Percentiles rank a stretch among this genome's conserved stretches.
These are phyloP conservation scores for Thelohanellus kitauei DNA, from an alignment of 30 jellyfish, hydroid and myxozoan species.

Conservation along the genomic window DNA sequence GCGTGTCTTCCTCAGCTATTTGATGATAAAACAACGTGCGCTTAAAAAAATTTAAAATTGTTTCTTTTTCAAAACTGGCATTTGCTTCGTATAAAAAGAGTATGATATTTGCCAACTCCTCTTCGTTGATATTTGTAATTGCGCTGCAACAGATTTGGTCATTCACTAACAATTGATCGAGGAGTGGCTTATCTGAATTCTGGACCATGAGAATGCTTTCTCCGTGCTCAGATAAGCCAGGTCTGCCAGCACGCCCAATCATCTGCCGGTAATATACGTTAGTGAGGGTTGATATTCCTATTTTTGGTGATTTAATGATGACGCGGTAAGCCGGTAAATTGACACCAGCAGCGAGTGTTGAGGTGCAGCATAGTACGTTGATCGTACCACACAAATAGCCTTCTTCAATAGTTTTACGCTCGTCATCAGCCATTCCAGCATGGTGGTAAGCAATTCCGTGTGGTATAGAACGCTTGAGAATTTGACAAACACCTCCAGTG, in stretches of 20 bases:
- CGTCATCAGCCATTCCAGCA: constrained; percentile 66
- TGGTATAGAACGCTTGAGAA: constrained; percentile 26
- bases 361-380: constrained; percentile 63
- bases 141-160: too few species aligned
- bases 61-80: too few species aligned
- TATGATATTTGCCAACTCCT: too few species aligned
- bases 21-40: too few species aligned
- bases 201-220: constrained; percentile 45
- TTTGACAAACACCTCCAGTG: constrained; percentile 22
- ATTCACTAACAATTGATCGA: too few species aligned
- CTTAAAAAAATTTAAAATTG: too few species aligned
- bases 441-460: constrained; percentile 82
- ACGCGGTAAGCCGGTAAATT: constrained; percentile 86
- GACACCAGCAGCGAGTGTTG: constrained; percentile 94
- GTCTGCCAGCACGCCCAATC: constrained; percentile 96
- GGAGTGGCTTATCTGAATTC: constrained; percentile 18
- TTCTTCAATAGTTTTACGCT: constrained; percentile 51
- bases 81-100: too few species aligned
- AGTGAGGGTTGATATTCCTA: constrained; percentile 20
- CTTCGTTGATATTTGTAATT: too few species aligned
- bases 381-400: constrained; percentile 47
- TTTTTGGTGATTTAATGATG: constrained; percentile 46
- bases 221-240: constrained; percentile 66
- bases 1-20: too few species aligned
- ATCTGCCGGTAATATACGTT: constrained; percentile 45